These are phyloP conservation scores for Idaea aversata DNA, from an alignment of 2,888 invertebrate species.

Conservation along the genomic window DNA sequence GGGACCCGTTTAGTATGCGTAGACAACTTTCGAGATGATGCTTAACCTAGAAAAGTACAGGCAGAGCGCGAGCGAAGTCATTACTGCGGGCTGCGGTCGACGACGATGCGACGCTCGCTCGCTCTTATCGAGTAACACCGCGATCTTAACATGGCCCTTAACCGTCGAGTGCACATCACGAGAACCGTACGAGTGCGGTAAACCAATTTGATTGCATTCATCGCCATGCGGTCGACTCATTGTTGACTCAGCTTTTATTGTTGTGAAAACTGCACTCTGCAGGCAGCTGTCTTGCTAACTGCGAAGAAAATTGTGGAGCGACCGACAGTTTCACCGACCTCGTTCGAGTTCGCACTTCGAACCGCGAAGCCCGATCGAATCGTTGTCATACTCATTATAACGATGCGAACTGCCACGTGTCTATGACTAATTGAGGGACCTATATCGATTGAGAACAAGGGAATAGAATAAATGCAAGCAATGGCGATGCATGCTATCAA, in stretches of 20 bases:
- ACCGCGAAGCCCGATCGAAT: slow-evolving; percentile 40
- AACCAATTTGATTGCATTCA: slow-evolving; percentile 38
- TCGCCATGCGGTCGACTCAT: slow-evolving; percentile 36
- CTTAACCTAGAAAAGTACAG: slow-evolving; percentile 52
- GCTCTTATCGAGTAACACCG: slow-evolving; percentile 10
- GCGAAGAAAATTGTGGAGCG: slow-evolving; percentile 43
- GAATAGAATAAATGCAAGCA: not conserved
- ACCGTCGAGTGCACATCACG: slow-evolving; percentile 13
- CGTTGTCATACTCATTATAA: slow-evolving; percentile 41
- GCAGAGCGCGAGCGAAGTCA: slow-evolving; percentile 17
- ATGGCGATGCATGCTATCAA: not conserved
- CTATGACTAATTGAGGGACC: slow-evolving; percentile 53
- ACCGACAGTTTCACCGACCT: slow-evolving; percentile 46
- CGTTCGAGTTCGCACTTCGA: slow-evolving; percentile 27
- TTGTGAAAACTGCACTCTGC: slow-evolving; percentile 43
- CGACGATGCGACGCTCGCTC: not conserved
- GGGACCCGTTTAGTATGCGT: slow-evolving; percentile 46
- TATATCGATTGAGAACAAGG: slow-evolving; percentile 23
- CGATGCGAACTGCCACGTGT: slow-evolving; percentile 57
- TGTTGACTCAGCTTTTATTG: slow-evolving; percentile 46
- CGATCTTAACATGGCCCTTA: slow-evolving; percentile 24
- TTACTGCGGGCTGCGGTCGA: not conserved
- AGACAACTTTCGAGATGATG: slow-evolving; percentile 53
- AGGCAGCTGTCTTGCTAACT: slow-evolving; percentile 39
- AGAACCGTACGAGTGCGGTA: slow-evolving; percentile 34